Base-by-base conservation (phyloP, 1,140 invertebrate genomes). In the Dreissena rostriformis region DNA sequence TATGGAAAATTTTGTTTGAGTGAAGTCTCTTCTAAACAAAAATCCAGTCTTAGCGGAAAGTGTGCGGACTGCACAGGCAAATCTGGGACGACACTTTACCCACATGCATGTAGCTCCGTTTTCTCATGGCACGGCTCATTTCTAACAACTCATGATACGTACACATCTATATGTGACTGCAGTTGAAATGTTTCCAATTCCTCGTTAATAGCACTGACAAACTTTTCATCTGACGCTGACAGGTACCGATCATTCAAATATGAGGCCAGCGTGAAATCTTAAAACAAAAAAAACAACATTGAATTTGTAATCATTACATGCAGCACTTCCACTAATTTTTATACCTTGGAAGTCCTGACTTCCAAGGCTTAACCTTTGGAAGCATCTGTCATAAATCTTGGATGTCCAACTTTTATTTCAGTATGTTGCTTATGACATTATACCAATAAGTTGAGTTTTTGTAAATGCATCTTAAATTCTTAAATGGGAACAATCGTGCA, bases 191-290 rank as follows among this genome's bases (percentile, higher is more conserved):
- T 53, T 70, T 70, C 63, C 17, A 89, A 76, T 68, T 89, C 90
- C n/a, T 22, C 29, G 19, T 63, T 81, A 55, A 90, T 85, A 53
- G 86, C 72, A n/a, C 86, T 53, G 19, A 90, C 85, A 88, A 90
- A 90, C n/a, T 83, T 26, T 17, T 53, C 82, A 57, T 91, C 89
- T 72, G 82, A 74, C 53, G 28, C 39, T n/a, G 74, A 87, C 57
- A 90, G 72, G 72, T 90, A 91, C n/a, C 87, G 82, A 72, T 86
- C 66, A 63, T 86, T 85, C 15, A 90, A 15, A 61, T 78, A 87
- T n/a, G 76, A 57, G 81, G 89, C 90, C 90, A 91, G 88, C 53
- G 71, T 87, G 86, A 63, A 17, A 55, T 10, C 74, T 77, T 49
- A 65, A 77, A 77, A 2, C 2, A 2, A 39, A 39, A 39, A 39